Evolutionary conservation across 2,113 vertebrate genomes (phyloP), one percentile per base, ranked within the genome.

Genomic region (Cavia aperea): DNA sequence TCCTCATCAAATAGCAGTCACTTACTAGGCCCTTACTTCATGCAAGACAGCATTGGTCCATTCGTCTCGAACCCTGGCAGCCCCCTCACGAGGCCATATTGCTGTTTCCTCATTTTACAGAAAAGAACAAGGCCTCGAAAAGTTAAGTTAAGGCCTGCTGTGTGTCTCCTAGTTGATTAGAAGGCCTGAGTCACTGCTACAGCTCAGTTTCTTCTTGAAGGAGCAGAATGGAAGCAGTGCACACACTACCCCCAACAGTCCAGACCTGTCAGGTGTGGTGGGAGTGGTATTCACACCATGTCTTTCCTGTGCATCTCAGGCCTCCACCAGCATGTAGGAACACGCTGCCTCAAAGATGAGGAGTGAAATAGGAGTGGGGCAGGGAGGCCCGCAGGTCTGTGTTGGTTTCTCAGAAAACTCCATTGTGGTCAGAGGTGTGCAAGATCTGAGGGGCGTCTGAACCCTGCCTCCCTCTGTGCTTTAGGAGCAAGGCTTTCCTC

Each of bases 201-300:
- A 24, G 66, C 68, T 85, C 82, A 8, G 54, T 93, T 86, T 88
- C 86, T 93, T 94, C 58, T 51, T 33, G 73, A 90, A 89, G 33
- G 56, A 94, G 24, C 36, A 68, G 43, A 91, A 92, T 36, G 75
- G 77, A 89, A 89, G 75, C 82, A 66, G 56, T 93, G 39, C 1
- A 4, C 43, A 65, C 81, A 43, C 49, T 39, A 81, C 58, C 21
- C 65, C 84, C 24, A 23, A 16, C 14, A 72, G n/a, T 66, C 31
- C 16, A 13, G 49, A 16, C 24, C 23, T 86, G 51, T 21, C 75
- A 84, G 93, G 78, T 33, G 33, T 43, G 4, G 2, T 39, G 62
- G 82, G 78, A 65, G 90, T 83, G 70, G 4, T 5, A 11, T 72
- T 81, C 75, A 46, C 5, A 31, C 46, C 29, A 51, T 18, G n/a